A percentile compares a stretch with the other conserved stretches of the same genome.
Conservation (phyloP, 2,113 vertebrate genomes). For the Lutjanus erythropterus region DNA sequence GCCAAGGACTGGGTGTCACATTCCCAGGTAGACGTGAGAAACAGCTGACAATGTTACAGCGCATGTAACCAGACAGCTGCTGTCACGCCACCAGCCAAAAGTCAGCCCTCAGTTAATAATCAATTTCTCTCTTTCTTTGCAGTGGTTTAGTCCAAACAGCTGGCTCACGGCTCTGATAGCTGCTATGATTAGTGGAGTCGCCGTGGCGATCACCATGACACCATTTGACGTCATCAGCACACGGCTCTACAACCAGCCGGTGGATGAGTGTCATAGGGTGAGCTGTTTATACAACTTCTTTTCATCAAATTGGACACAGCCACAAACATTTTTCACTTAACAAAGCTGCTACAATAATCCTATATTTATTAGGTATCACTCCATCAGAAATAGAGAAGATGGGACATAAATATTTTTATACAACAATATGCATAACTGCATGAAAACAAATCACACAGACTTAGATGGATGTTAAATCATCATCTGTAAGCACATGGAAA, state of each 20-base stretch:
- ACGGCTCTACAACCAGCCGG: constrained; percentile 96
- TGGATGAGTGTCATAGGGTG: constrained; percentile 88
- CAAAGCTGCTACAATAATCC: too few relatives aligned
- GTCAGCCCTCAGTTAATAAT: neutral
- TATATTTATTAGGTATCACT: too few relatives aligned
- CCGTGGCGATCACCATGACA: constrained; percentile 90
- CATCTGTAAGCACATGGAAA: too few relatives aligned
- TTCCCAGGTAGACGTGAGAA: constrained; percentile 76
- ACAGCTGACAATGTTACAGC: constrained; percentile 1
- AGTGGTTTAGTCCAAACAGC: constrained; percentile 90
- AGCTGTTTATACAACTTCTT: constrained; percentile 52
- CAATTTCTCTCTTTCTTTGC: constrained; percentile 30
- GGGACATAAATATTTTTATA: too few relatives aligned
- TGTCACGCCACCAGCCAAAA: neutral
- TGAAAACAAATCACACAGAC: too few relatives aligned
- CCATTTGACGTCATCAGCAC: constrained; percentile 96
- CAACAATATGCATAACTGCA: too few relatives aligned
- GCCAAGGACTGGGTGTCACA: constrained; percentile 91
- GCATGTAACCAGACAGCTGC: neutral
- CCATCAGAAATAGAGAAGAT: too few relatives aligned
- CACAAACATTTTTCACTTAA: too few relatives aligned
- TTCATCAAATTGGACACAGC: neutral
- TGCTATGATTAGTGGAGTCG: constrained; percentile 92
- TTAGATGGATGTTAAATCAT: too few relatives aligned
- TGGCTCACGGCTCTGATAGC: constrained; percentile 89